Base-by-base conservation (phyloP, 2,797 vertebrate genomes). In the Malacoraja senta region DNA sequence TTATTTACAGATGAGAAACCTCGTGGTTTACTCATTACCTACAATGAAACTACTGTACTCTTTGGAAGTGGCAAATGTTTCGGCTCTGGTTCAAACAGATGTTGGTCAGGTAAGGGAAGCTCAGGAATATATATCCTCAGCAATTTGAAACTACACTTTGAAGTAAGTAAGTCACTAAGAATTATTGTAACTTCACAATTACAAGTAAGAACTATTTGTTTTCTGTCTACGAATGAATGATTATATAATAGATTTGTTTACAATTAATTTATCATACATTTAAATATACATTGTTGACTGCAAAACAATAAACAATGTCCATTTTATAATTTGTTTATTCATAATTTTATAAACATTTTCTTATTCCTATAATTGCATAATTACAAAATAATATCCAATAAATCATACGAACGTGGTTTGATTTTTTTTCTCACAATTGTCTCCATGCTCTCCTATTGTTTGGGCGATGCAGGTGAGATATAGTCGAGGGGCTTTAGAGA, bases 11-110 rank as follows among this genome's bases (percentile, higher is more conserved):
- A 97, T 96, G 95, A 98, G 96, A 95, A 98, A 95, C 76, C 95
- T 99, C 0, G 94, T 97, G 94, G 97, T 99, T 88, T 97, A 97
- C 95, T 96, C 96, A 7, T 94, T 99, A 93, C 98, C 98, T 7
- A 94, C 96, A 0, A 98, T 99, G 98, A 96, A 96, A 8, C 95
- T 95, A 35, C 96, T 99, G 8, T 99, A 98, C 94, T 98, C 97
- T 74, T 95, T 99, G 93, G 97, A 99, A 94, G 96, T 99, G 21
- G 98, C 97, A 93, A 92, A 94, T 0, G 93, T 98, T 94, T 98
- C 98, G 93, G 97, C 97, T 88, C 96, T 99, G 38, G 97, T 98
- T 93, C 98, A 97, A 94, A 97, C 97, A 93, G 97, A 97, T 94
- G 96, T 98, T 94, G 97, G 95, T 95, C 98, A 96, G 94, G 98